Percentiles rank a stretch among this genome's conserved stretches.
phyloP scores from a whole-genome alignment of 1,140 invertebrate species.

The Vollenhovia emeryi region DNA sequence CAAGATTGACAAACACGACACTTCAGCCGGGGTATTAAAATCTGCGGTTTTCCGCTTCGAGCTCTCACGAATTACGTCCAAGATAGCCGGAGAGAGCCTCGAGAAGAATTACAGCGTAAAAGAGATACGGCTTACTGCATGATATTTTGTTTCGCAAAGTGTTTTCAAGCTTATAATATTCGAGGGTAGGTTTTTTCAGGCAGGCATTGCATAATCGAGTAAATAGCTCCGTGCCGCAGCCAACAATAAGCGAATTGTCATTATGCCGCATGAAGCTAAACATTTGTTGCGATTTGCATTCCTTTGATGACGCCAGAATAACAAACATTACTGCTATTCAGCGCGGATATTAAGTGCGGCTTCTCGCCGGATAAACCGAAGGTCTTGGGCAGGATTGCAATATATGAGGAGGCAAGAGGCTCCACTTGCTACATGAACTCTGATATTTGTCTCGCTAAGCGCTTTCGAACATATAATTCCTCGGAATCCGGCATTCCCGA shows the following conservation, averaged over 20 bases:
- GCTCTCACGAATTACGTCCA: slow-evolving; percentile 36
- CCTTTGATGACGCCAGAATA: slow-evolving; percentile 33
- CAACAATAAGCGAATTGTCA: slow-evolving; percentile 44
- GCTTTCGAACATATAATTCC: slow-evolving; percentile 34
- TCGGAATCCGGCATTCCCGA: slow-evolving; percentile 33
- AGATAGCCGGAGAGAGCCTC: slow-evolving; percentile 17
- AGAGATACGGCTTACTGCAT: background rate
- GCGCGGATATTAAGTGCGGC: slow-evolving; percentile 11
- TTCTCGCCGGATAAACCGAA: slow-evolving; percentile 14
- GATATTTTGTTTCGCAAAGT: slow-evolving; percentile 49
- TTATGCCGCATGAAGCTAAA: slow-evolving; percentile 28
- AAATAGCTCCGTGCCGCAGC: background rate
- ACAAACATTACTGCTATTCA: slow-evolving; percentile 46
- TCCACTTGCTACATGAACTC: slow-evolving; percentile 26
- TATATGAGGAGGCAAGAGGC: background rate
- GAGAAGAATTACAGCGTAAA: slow-evolving; percentile 18
- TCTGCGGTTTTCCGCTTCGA: slow-evolving; percentile 4
- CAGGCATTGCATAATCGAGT: slow-evolving; percentile 25
- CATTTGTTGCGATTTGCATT: slow-evolving; percentile 52
- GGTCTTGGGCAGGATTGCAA: slow-evolving; percentile 10
- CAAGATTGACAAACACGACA: slow-evolving; percentile 40
- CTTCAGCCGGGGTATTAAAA: background rate
- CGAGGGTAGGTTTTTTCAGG: background rate
- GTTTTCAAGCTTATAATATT: slow-evolving; percentile 44
- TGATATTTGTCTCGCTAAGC: slow-evolving; percentile 42